Percentiles rank a stretch among this genome's conserved stretches.
Evolutionary conservation across 2,797 vertebrate species (phyloP).

Genomic region (Synanceia verrucosa): DNA sequence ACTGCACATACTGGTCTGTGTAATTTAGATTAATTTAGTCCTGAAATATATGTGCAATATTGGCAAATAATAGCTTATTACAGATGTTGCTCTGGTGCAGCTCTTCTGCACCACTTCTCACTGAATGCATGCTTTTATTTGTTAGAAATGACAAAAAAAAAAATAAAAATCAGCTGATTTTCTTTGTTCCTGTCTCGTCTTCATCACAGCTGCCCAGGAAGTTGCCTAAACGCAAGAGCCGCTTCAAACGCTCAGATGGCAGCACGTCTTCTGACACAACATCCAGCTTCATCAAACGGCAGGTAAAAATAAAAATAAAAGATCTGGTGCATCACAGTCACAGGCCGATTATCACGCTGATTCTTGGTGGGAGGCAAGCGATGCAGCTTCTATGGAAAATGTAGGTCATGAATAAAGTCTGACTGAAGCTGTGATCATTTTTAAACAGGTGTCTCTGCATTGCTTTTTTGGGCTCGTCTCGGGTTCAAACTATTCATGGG

Average conservation of each 20-base stretch:
- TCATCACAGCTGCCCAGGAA: slow-evolving; percentile 82
- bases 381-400: slow-evolving; percentile 9
- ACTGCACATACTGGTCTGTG: slow-evolving; percentile 5
- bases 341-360: background rate
- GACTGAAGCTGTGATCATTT: background rate
- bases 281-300: slow-evolving; percentile 86
- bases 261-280: slow-evolving; percentile 87
- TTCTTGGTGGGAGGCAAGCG: background rate
- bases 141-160: background rate
- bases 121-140: background rate
- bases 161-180: background rate
- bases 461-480: background rate
- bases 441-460: background rate
- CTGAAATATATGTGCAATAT: background rate
- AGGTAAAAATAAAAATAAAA: slow-evolving; percentile 67
- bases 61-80: slow-evolving; percentile 7
- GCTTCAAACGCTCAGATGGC: slow-evolving; percentile 87
- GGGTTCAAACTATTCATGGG: background rate
- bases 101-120: background rate
- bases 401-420: slow-evolving; percentile 12
- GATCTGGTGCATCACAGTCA: slow-evolving; percentile 2
- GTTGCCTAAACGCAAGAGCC: slow-evolving; percentile 85
- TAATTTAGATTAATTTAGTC: background rate
- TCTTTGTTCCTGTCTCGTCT: background rate
- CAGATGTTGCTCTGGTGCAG: background rate